phyloP scores from a whole-genome alignment of 2,797 vertebrate genomes.

The Carduelis carduelis region DNA sequence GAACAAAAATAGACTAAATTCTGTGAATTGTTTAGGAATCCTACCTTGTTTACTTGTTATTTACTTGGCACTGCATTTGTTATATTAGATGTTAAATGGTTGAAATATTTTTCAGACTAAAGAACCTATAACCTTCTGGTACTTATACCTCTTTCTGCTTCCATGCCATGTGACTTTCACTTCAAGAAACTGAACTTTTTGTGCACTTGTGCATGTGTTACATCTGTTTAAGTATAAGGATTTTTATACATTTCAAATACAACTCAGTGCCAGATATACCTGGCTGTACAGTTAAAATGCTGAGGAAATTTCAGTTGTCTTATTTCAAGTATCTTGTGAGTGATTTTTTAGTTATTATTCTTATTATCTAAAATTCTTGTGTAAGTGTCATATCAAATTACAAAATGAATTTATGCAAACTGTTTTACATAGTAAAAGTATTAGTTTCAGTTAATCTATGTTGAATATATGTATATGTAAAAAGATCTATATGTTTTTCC shows the following conservation, averaged over 20 bases:
- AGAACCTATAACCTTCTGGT: not conserved
- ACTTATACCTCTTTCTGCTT: not conserved
- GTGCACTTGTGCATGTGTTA: not conserved
- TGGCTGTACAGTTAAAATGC: not conserved
- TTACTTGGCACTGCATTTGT: not conserved
- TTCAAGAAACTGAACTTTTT: not conserved
- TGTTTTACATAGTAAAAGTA: not conserved
- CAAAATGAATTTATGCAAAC: not conserved
- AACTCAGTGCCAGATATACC: not conserved
- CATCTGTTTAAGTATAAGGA: not conserved
- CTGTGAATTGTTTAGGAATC: not conserved
- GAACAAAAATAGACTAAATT: not conserved
- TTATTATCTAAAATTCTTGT: not conserved
- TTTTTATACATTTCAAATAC: not conserved
- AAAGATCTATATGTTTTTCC: not conserved
- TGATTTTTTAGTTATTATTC: not conserved
- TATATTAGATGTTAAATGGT: not conserved
- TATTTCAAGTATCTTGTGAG: not conserved
- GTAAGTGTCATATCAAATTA: not conserved
- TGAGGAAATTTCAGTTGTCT: not conserved
- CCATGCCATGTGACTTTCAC: not conserved
- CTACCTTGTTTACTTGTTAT: not conserved
- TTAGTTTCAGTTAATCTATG: not conserved
- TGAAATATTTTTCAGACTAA: not conserved
- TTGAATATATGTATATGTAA: not conserved